Evolutionary conservation across 2,113 vertebrate species (phyloP), one percentile per base, ranked within the genome.

Genomic region (Zingel zingel): DNA sequence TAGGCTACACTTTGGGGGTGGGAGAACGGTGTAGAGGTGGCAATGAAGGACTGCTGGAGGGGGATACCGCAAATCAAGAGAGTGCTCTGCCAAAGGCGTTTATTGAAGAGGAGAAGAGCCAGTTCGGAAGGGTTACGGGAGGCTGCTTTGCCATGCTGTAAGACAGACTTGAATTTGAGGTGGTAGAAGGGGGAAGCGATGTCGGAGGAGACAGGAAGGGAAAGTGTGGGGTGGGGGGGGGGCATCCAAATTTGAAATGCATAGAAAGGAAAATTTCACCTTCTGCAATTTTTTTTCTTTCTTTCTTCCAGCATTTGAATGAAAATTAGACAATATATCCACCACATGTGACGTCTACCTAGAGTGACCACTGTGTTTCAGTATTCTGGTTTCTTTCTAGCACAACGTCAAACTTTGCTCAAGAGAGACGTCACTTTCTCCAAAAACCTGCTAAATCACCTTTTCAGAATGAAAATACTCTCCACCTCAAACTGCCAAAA

Each of bases 81-180:
- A 30, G 36, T 1, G 23, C 45, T 78, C 3, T 5, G 25, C 74
- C 81, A 67, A 59, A 78, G 64, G 76, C 1, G 51, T 56, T 33
- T n/a, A 1, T 18, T n/a, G 64, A 36, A 27, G 61, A 48, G 19
- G 10, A 50, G 54, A 12, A 21, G 57, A 79, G 62, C 43, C 50
- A n/a, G 53, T 74, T 33, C 25, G 18, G 1, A 62, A 57, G 47
- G 53, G 33, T 33, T 43, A 13, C 16, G 36, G 23, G 12, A 6
- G 50, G 15, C 23, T 78, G 48, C 48, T 33, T 64, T 48, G 15
- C 14, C 25, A 79, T 78, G 84, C 89, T 89, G 87, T 87, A 70
- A 74, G 72, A 86, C 33, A 3, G 36, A 50, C 25, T 61, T 54
- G 57, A 61, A 45, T 23, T 4, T 51, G 6, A 56, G 30, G 56